Evolutionary conservation across 1,140 invertebrate genomes (phyloP).

Genomic region (Drosophila nigromelanica): DNA sequence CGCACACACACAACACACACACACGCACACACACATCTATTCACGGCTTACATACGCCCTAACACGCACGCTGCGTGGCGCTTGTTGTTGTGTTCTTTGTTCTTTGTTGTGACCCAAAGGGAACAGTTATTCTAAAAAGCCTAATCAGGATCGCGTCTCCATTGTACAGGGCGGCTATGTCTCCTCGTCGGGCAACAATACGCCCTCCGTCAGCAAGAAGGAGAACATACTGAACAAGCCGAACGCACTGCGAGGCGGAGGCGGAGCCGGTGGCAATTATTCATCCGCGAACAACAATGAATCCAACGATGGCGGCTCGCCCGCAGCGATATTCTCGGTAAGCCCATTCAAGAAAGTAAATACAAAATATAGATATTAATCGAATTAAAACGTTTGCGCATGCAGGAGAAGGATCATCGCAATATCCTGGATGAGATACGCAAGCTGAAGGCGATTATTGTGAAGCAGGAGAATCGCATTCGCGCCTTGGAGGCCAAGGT

Average conservation of each 20-base stretch:
- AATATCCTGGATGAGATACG: slow-evolving; percentile 94
- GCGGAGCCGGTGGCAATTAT: slow-evolving; percentile 61
- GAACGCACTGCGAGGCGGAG: slow-evolving; percentile 73
- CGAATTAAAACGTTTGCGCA: not conserved
- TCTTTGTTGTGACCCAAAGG: slow-evolving; percentile 69
- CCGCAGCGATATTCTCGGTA: slow-evolving; percentile 64
- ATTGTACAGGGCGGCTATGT: slow-evolving; percentile 87
- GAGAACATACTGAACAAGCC: slow-evolving; percentile 89
- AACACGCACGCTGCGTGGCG: slow-evolving; percentile 77
- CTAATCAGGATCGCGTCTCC: slow-evolving; percentile 86
- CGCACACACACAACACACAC: slow-evolving; percentile 27
- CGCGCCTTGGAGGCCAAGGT: slow-evolving; percentile 85
- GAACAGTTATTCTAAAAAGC: slow-evolving; percentile 82
- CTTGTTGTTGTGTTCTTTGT: slow-evolving; percentile 83
- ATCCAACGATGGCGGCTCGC: slow-evolving; percentile 53
- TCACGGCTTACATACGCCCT: slow-evolving; percentile 37
- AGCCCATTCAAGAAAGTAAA: slow-evolving; percentile 4
- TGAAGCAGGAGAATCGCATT: slow-evolving; percentile 95
- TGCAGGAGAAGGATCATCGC: slow-evolving; percentile 88
- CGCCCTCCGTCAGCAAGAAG: slow-evolving; percentile 87
- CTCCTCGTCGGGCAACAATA: slow-evolving; percentile 84
- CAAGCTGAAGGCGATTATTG: slow-evolving; percentile 95
- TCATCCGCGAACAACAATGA: slow-evolving; percentile 73
- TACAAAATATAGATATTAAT: not conserved
- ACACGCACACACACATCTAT: not conserved